Percentiles rank a stretch among this genome's conserved stretches.
Conservation (phyloP, 2,888 invertebrate genomes). For the Campoletis raptor region DNA sequence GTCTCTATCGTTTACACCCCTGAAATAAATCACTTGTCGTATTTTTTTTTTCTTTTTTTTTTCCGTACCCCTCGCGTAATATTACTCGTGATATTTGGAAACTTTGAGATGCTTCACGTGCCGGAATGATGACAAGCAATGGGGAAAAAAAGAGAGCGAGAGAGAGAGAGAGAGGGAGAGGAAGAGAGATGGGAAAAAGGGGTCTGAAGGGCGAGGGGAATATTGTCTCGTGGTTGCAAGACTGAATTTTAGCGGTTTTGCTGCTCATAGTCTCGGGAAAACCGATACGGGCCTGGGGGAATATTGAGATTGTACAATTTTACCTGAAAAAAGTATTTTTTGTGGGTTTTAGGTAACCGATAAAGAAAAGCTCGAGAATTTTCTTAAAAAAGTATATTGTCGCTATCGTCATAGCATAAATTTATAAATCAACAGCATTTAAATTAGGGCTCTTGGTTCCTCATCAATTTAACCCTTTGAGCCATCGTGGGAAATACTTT, state of each 20-base stretch:
- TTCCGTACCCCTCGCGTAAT: neutral
- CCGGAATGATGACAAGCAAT: neutral
- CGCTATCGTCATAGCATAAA: neutral
- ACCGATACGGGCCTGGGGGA: neutral
- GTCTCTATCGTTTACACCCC: conserved; percentile 16
- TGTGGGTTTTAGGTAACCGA: neutral
- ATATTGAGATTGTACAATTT: neutral
- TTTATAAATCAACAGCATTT: no score
- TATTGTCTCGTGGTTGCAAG: neutral
- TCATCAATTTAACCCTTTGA: no score
- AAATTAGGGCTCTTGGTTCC: no score
- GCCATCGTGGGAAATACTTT: no score
- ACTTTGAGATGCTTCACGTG: conserved; percentile 31
- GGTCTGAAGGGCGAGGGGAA: neutral
- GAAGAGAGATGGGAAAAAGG: neutral
- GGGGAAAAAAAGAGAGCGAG: neutral
- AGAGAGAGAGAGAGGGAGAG: neutral
- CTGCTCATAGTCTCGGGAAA: neutral
- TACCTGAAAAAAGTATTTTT: neutral
- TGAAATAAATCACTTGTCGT: conserved; percentile 6
- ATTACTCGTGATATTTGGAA: conserved; percentile 12
- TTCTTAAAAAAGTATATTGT: neutral
- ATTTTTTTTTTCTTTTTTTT: neutral
- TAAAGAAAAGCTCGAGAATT: neutral
- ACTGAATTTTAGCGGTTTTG: neutral